Conservation (phyloP, 1,140 invertebrate species). For the Drosophila azteca region DNA sequence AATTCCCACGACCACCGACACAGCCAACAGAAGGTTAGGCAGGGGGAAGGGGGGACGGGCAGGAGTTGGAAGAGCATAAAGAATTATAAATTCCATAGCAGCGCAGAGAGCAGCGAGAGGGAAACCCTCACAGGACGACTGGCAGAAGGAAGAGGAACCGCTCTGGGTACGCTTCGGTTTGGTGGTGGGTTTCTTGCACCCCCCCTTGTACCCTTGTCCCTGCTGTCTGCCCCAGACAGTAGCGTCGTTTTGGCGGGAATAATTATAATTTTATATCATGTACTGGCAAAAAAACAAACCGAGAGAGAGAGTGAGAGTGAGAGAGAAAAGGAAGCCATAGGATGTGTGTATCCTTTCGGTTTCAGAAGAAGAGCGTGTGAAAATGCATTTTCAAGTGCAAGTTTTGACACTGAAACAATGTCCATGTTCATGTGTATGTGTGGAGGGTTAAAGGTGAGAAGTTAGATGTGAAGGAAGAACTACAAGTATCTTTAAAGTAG, state of each 20-base stretch:
- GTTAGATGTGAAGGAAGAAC: slow-evolving; percentile 5
- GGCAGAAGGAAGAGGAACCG: slow-evolving; percentile 13
- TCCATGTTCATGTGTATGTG: neutral
- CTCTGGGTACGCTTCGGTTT: slow-evolving; percentile 14
- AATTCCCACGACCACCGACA: slow-evolving; percentile 71
- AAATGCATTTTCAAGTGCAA: slow-evolving; percentile 42
- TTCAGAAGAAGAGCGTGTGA: slow-evolving; percentile 52
- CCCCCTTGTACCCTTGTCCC: too few relatives aligned
- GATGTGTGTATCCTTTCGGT: slow-evolving; percentile 64
- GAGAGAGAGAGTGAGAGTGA: neutral
- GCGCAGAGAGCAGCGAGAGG: slow-evolving; percentile 26
- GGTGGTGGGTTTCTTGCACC: slow-evolving; percentile 42
- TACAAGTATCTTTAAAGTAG: too few relatives aligned
- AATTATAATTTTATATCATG: slow-evolving; percentile 80
- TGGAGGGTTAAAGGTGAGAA: slow-evolving; percentile 1
- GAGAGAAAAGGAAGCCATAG: slow-evolving; percentile 61
- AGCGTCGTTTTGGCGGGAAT: slow-evolving; percentile 63
- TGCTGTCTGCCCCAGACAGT: slow-evolving; percentile 9
- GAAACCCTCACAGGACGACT: slow-evolving; percentile 56
- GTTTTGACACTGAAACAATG: slow-evolving; percentile 30
- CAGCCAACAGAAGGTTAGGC: neutral
- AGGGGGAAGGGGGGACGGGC: too few relatives aligned
- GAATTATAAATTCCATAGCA: slow-evolving; percentile 69
- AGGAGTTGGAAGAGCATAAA: slow-evolving; percentile 34
- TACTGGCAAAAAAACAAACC: slow-evolving; percentile 38